Conservation (phyloP, 2,113 vertebrate species). For the Talpa occidentalis region DNA sequence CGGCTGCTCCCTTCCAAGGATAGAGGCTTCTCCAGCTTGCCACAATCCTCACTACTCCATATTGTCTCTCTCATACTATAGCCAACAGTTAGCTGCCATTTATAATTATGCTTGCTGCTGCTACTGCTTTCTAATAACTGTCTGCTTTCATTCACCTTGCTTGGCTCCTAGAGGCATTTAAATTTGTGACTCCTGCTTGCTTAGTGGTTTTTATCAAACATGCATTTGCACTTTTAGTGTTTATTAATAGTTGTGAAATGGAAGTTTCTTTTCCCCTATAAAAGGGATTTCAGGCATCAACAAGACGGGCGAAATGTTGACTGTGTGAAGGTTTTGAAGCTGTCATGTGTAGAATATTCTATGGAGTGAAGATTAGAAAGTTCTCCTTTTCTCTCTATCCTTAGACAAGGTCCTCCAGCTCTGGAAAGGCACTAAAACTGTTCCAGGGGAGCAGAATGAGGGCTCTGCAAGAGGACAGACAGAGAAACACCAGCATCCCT, state of each 20-base stretch:
- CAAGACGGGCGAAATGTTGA: neutral
- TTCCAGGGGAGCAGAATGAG: neutral
- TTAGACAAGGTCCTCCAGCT: neutral
- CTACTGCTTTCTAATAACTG: neutral
- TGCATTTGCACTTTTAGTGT: neutral
- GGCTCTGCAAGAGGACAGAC: accelerated
- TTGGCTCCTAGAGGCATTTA: neutral
- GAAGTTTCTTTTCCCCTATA: neutral
- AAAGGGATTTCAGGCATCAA: neutral
- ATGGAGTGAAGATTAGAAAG: neutral
- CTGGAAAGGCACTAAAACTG: neutral
- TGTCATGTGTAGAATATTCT: neutral
- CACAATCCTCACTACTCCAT: neutral
- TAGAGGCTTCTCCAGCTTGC: neutral
- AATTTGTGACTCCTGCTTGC: neutral
- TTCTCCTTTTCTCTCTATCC: neutral
- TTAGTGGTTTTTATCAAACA: neutral
- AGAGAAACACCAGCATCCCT: neutral
- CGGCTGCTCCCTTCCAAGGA: neutral
- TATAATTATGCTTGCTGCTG: neutral
- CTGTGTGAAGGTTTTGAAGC: neutral
- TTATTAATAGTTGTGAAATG: neutral
- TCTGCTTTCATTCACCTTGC: accelerated
- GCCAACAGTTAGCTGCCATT: neutral
- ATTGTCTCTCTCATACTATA: neutral